Percentiles rank a stretch among this genome's conserved stretches.
Evolutionary conservation across 2,888 invertebrate genomes (phyloP).

Genomic region (Acanthoscelides obtectus): DNA sequence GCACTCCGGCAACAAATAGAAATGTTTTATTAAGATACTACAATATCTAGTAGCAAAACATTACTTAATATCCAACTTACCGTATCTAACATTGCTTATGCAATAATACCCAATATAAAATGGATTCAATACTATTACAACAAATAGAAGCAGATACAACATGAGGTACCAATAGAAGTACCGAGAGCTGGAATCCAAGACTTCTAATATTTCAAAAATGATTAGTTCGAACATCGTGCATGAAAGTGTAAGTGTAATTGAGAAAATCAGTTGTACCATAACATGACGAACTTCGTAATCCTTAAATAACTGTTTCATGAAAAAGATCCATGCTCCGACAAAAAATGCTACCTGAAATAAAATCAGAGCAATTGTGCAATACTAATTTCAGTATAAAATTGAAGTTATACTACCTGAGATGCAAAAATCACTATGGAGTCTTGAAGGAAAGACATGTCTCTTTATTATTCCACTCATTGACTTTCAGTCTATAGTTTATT

Average conservation of each 20-base stretch:
- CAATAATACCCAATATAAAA: conserved; percentile 95
- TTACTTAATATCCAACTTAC: too few species aligned
- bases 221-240: conserved; percentile 99
- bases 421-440: conserved; percentile 79
- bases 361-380: conserved; percentile 16
- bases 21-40: too few species aligned
- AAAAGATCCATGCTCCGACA: conserved; percentile 96
- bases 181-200: conserved; percentile 81
- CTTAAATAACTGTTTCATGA: conserved; percentile 92
- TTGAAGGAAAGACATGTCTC: conserved; percentile 72
- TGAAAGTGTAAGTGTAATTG: conserved; percentile 91
- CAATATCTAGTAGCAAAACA: too few species aligned
- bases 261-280: conserved; percentile 92
- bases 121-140: conserved; percentile 94
- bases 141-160: conserved; percentile 83
- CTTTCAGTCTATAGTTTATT: background rate
- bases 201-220: conserved; percentile 96
- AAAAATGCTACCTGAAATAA: conserved; percentile 81
- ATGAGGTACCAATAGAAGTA: conserved; percentile 95
- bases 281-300: conserved; percentile 97
- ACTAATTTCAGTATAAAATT: conserved; percentile 41
- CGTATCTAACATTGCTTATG: conserved; percentile 81
- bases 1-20: too few species aligned
- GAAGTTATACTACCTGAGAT: conserved; percentile 49
- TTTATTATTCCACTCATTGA: background rate